Evolutionary conservation across 92 coral and sea anemone species (phyloP).

Genomic region (Anthopleura xanthogrammica): DNA sequence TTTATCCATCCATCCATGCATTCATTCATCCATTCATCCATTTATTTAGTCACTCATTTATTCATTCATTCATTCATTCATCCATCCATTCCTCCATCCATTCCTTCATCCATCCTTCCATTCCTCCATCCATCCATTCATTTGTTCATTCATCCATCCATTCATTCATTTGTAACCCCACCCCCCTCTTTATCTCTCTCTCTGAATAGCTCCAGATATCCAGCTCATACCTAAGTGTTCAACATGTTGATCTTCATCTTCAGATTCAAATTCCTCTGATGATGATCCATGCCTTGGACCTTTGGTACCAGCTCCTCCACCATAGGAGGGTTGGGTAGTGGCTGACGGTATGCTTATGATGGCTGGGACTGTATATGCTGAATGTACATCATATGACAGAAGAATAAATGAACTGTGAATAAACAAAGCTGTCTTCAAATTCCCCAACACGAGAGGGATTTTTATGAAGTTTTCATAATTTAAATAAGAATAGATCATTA

Average conservation of each 20-base stretch:
- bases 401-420: too few species aligned
- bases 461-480: too few species aligned
- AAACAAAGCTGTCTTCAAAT: too few species aligned
- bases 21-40: too few species aligned
- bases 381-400: neutral
- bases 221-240: slow-evolving; percentile 15
- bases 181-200: too few species aligned
- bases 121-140: neutral
- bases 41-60: neutral
- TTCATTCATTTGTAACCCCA: too few species aligned
- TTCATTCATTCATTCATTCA: neutral
- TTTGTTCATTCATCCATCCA: neutral
- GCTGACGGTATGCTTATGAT: slow-evolving; percentile 44
- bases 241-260: slow-evolving; percentile 21
- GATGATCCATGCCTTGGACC: slow-evolving; percentile 42
- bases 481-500: too few species aligned
- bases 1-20: neutral
- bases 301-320: neutral
- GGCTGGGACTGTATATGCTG: slow-evolving; percentile 21
- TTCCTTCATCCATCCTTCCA: neutral
- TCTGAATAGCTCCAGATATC: too few species aligned
- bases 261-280: slow-evolving; percentile 55
- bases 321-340: slow-evolving; percentile 18
- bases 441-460: too few species aligned
- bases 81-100: neutral